phyloP scores from a whole-genome alignment of 2,888 invertebrate genomes.

The Amiota mariae region DNA sequence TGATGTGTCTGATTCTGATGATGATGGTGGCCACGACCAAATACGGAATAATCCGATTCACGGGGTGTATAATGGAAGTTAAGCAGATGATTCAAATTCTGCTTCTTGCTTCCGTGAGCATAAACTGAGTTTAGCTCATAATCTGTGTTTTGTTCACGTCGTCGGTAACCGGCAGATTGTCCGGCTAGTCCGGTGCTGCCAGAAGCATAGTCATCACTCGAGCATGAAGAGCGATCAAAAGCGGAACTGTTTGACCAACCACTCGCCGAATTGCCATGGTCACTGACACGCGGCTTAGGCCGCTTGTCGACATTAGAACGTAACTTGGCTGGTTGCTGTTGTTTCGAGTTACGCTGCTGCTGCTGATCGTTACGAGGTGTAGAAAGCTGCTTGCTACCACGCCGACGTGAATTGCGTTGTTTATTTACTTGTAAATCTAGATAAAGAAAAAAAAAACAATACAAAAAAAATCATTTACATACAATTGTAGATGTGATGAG shows the following conservation, averaged over 20 bases:
- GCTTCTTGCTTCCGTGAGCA: conserved; percentile 89
- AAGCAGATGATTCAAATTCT: conserved; percentile 93
- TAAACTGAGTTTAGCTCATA: conserved; percentile 87
- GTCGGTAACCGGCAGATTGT: conserved; percentile 50
- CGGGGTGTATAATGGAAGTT: conserved; percentile 90
- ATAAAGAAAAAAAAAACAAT: background rate
- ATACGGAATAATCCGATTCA: conserved; percentile 67
- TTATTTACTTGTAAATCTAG: conserved; percentile 65
- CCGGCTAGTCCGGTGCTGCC: conserved; percentile 71
- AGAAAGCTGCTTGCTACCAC: conserved; percentile 68
- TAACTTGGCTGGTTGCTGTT: conserved; percentile 73
- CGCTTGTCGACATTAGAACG: conserved; percentile 80
- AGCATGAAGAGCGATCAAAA: conserved; percentile 53
- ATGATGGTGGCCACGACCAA: conserved; percentile 51
- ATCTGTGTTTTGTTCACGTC: conserved; percentile 55
- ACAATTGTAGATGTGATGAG: conserved; percentile 46
- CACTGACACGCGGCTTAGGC: conserved; percentile 71
- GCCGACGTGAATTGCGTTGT: conserved; percentile 66
- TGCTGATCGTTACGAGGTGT: conserved; percentile 77
- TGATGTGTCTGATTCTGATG: conserved; percentile 38
- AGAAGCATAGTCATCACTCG: conserved; percentile 62
- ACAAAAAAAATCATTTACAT: too few relatives aligned
- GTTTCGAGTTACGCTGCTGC: conserved; percentile 75
- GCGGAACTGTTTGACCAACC: conserved; percentile 37
- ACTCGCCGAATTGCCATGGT: conserved; percentile 73